These are phyloP conservation scores for Trinorchestia longiramus DNA, from an alignment of 1,140 invertebrate genomes.

Conservation along the genomic window DNA sequence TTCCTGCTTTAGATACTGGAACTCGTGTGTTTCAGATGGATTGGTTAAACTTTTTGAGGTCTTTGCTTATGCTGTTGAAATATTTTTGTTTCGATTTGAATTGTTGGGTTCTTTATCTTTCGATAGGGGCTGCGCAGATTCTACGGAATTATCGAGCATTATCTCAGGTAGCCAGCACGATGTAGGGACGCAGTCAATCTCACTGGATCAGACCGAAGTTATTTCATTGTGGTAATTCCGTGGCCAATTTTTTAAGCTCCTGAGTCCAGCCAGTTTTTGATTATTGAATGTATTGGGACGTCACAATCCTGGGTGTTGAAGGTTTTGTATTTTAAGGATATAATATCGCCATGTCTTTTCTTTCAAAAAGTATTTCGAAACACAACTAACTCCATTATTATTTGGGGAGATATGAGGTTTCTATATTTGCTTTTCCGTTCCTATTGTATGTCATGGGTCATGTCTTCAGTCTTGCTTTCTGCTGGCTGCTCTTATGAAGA, in stretches of 20 bases:
- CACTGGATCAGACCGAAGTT: not conserved
- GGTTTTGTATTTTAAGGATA: too few species aligned
- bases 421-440: not conserved
- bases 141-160: not conserved
- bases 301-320: too few species aligned
- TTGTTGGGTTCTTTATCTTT: not conserved
- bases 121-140: not conserved
- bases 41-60: too few species aligned
- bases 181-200: not conserved
- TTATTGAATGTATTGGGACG: not conserved
- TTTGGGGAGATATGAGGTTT: not conserved
- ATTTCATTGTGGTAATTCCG: not conserved
- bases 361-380: too few species aligned
- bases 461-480: not conserved
- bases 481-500: too few species aligned
- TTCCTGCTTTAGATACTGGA: not conserved
- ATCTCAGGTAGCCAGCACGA: not conserved
- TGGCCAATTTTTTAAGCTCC: not conserved
- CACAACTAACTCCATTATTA: too few species aligned
- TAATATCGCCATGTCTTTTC: too few species aligned
- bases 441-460: not conserved
- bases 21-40: not conserved
- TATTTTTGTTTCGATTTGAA: too few species aligned
- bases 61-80: too few species aligned
- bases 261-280: not conserved